A percentile compares a stretch with the other conserved stretches of the same genome.
phyloP scores from a whole-genome alignment of 2,888 invertebrate species.

The Germaria angustata region DNA sequence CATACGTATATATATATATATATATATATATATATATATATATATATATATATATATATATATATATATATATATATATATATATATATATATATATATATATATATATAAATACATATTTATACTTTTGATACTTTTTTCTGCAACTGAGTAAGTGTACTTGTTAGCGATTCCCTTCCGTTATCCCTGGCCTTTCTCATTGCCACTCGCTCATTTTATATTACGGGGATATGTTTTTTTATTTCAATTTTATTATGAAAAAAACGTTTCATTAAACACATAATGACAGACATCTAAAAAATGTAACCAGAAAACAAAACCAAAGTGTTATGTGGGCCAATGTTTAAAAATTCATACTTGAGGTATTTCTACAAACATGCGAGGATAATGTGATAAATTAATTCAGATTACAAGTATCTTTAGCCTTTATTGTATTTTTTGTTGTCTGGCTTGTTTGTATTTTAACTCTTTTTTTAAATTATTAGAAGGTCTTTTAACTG shows the following conservation, averaged over 20 bases:
- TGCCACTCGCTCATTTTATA: slow-evolving; percentile 47
- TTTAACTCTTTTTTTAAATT: neutral
- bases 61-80: too few species aligned
- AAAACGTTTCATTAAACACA: slow-evolving; percentile 31
- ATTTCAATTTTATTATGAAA: slow-evolving; percentile 4
- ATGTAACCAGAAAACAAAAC: neutral
- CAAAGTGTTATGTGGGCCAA: slow-evolving; percentile 4
- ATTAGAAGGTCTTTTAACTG: neutral
- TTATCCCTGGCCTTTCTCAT: slow-evolving; percentile 59
- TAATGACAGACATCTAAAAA: neutral
- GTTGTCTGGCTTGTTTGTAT: neutral
- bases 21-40: too few species aligned
- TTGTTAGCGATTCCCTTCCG: slow-evolving; percentile 30
- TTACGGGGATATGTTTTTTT: neutral
- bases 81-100: too few species aligned
- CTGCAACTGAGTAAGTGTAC: neutral
- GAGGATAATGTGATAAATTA: slow-evolving; percentile 20
- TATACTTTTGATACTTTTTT: neutral
- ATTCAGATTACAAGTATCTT: neutral
- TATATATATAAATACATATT: slow-evolving; percentile 17
- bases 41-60: too few species aligned
- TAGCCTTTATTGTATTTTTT: neutral
- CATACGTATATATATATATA: neutral
- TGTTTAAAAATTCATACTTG: neutral
- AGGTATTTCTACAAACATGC: neutral